Conservation (phyloP, 2,113 vertebrate species). For the Heloderma charlesbogerti region DNA sequence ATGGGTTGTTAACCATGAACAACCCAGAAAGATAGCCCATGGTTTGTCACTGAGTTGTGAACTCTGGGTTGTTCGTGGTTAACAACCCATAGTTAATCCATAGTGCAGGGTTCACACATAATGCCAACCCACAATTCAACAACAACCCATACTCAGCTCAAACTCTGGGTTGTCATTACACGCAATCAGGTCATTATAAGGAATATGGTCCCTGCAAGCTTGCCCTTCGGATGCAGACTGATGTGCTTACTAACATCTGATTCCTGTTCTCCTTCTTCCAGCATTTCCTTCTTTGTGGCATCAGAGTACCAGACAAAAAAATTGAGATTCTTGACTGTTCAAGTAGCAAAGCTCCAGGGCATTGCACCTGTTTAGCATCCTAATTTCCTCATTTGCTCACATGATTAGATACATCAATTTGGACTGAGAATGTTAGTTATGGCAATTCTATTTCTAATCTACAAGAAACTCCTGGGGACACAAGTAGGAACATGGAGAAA, state of each 20-base stretch:
- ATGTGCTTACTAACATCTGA: background rate
- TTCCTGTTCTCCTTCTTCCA: constrained; percentile 8
- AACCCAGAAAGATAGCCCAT: too few species aligned
- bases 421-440: background rate
- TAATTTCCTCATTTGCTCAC: background rate
- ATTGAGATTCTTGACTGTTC: background rate
- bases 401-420: background rate
- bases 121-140: too few species aligned
- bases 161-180: too few species aligned
- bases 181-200: background rate
- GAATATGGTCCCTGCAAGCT: background rate
- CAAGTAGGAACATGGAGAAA: background rate
- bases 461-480: background rate
- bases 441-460: background rate
- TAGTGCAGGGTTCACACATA: too few species aligned
- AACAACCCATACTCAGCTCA: too few species aligned
- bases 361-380: background rate
- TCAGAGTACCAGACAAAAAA: background rate
- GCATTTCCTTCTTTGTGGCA: background rate
- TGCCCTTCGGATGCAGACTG: background rate
- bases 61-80: too few species aligned
- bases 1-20: too few species aligned
- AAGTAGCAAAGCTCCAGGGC: background rate
- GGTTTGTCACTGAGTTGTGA: too few species aligned
- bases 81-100: too few species aligned